Base-by-base conservation (phyloP, 30 jellyfish, hydroid and myxozoan genomes). In the Aurelia sp. region DNA sequence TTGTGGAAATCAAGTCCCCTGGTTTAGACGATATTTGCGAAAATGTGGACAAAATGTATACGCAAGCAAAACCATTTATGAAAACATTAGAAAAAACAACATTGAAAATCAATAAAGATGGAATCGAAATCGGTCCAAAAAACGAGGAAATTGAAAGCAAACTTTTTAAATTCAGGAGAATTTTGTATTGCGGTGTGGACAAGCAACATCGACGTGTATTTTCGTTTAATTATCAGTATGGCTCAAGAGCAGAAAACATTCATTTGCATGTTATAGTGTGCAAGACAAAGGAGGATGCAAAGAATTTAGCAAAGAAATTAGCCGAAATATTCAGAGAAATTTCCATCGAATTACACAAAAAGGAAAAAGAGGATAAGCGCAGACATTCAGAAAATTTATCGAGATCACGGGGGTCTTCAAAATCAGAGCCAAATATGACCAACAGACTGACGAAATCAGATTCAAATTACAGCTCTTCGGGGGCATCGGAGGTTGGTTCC, bases 141-240 rank as follows among this genome's bases (percentile, higher is more conserved):
- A 69, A 72, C 21, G 94, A 81, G 41, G 92, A 74, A 33, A 86
- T 57, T 22, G 70, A 81, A 24, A 71, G 80, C 35, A 64, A 64
- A 7, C 67, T 89, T 59, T 94, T 89, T 94, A 94, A 88, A 81
- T 95, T 78, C 85, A 62, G 99, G 44, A 64, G 99, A 53, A 94
- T 94, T 48, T 67, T 88, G 74, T 94, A 94, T 59, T 94, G 99
- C 72, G 99, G 97, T 13, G 99, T 94, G 20, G 99, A 94, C 82
- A 88, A 78, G 70, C 91, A 83, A 67, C 99, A 94, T 80, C 96
- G 95, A 9, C 79, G 96, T 35, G 95, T 94, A 50, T 94, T 94
- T 59, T 89, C 96, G 61, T 94, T 88, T 74, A 94, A 94, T 81
- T 94, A 94, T 79, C 99, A 94, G 63, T 88, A 80, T 57, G 99